Evolutionary conservation across 2,888 invertebrate genomes (phyloP), one percentile per base, ranked within the genome.

Genomic region (Caenorhabditis sinica): DNA sequence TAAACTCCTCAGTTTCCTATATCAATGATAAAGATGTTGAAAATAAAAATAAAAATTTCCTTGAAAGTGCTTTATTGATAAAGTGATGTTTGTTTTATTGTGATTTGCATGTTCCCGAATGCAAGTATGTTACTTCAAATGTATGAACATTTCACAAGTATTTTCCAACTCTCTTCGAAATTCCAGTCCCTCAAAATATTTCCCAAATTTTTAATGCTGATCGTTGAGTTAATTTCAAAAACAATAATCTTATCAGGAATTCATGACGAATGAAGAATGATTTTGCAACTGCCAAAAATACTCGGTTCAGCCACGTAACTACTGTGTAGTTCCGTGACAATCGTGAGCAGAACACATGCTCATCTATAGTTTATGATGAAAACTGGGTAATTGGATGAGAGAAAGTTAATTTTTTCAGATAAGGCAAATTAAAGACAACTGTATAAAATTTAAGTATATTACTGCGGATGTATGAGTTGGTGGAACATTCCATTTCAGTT

Each of bases 221-320:
- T 40, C 13, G 13, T 40, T 40, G 49, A 15, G 20, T 20, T 20
- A 20, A 49, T n/a, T 49, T 49, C 49, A 49, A 40, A 63, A 63
- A 40, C 8, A 63, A n/a, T 56, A 28, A 28, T 56, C 25, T 45
- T 65, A 65, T 65, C 65, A 65, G 28, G 30, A 30, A 65, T 45
- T 28, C 30, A 43, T 45, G 45, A 65, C 65, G 17, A 65, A 65
- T 63, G 25, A 63, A 30, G 15, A 30, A 65, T 65, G 25, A 65
- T 23, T 40, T n/a, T 45, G 65, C 28, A 65, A 65, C 65, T 28
- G 65, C 15, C 45, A 30, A 23, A 65, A 30, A 45, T 43, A 11
- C 15, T 65, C 8, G 28, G 28, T 28, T 45, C 30, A n/a, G 45
- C 9, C 15, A 45, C 28, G n/a, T 5, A 45, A 65, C 65, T 65